These are phyloP conservation scores for Syrmaticus mikado DNA, from an alignment of 2,113 vertebrate genomes.

Conservation along the genomic window DNA sequence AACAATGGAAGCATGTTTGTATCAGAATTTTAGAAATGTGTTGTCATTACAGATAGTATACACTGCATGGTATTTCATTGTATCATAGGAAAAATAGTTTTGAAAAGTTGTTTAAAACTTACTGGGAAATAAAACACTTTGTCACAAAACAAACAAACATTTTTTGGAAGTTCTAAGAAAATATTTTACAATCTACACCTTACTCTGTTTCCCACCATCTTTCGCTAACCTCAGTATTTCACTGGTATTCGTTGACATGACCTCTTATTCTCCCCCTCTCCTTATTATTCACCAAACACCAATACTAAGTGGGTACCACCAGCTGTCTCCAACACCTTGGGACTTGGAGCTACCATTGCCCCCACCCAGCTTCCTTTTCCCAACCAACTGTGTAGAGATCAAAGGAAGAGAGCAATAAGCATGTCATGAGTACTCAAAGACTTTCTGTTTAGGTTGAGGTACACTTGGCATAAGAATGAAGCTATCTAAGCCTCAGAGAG, in stretches of 20 bases:
- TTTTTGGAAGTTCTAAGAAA: neutral
- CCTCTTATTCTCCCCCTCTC: neutral
- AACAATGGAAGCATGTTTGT: neutral
- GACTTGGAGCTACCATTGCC: neutral
- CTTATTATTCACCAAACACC: neutral
- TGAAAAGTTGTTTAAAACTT: rapidly evolving
- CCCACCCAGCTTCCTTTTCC: neutral
- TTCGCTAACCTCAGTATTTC: neutral
- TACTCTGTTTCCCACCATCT: neutral
- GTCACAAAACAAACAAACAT: neutral
- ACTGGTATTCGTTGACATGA: neutral
- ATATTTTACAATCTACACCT: neutral
- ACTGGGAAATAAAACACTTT: neutral
- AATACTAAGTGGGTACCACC: neutral
- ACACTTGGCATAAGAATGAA: neutral
- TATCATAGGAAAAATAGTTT: neutral
- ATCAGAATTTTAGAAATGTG: neutral
- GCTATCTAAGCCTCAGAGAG: neutral
- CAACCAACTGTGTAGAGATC: neutral
- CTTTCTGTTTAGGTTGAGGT: neutral
- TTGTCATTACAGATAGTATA: neutral
- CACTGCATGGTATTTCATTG: neutral
- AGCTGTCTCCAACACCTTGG: neutral
- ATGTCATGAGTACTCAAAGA: neutral
- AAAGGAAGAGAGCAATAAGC: rapidly evolving